Evolutionary conservation across 2,888 invertebrate species (phyloP).

Genomic region (Phrixothrix hirtus): DNA sequence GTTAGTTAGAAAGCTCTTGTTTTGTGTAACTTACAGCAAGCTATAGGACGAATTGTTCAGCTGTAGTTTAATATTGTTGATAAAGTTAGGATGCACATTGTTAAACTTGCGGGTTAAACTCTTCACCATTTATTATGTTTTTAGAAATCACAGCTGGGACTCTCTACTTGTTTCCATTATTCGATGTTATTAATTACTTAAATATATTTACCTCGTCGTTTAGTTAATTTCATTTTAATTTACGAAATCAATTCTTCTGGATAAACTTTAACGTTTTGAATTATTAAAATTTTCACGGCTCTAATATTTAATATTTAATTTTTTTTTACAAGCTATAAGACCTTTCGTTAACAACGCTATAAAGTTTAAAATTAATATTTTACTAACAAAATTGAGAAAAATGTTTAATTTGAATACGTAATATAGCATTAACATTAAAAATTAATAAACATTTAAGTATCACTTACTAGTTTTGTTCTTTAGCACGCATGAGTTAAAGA

Average conservation of each 20-base stretch:
- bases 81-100: conserved; percentile 41
- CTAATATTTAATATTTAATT: no score
- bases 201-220: conserved; percentile 17
- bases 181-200: conserved; percentile 23
- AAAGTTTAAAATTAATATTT: no score
- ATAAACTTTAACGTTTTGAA: no score
- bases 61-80: conserved; percentile 46
- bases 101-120: conserved; percentile 22
- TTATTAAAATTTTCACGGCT: no score
- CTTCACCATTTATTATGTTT: conserved; percentile 24
- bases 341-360: no score
- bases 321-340: no score
- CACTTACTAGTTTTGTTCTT: background rate
- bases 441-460: background rate
- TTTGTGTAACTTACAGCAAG: conserved; percentile 35
- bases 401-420: no score
- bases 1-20: conserved; percentile 37
- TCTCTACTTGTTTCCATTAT: conserved; percentile 8
- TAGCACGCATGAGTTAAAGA: conserved; percentile 19
- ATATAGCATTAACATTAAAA: no score
- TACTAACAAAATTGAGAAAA: no score
- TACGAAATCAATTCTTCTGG: no score
- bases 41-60: conserved; percentile 39
- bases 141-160: conserved; percentile 14
- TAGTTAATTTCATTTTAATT: no score